These are phyloP conservation scores for Plagodis pulveraria DNA, from an alignment of 2,888 invertebrate species.

Conservation along the genomic window DNA sequence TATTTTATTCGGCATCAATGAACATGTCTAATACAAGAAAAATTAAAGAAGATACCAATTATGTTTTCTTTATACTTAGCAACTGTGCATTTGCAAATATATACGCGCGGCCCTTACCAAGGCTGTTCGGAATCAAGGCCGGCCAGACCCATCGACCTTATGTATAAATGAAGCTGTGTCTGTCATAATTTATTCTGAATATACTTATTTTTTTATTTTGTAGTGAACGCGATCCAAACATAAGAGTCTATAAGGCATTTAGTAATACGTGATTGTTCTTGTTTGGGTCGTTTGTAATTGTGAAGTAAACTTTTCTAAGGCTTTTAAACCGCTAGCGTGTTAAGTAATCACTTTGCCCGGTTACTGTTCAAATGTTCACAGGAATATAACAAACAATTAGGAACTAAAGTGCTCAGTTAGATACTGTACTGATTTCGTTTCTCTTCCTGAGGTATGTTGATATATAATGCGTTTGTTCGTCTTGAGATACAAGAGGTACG, in stretches of 20 bases:
- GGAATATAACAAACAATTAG: too few species aligned
- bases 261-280: too few species aligned
- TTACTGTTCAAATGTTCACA: too few species aligned
- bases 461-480: too few species aligned
- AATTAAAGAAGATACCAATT: slow-evolving; percentile 1
- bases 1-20: background rate
- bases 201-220: slow-evolving; percentile 2
- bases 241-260: slow-evolving; percentile 4
- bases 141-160: slow-evolving; percentile 34
- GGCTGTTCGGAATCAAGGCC: slow-evolving; percentile 32
- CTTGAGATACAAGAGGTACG: too few species aligned
- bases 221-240: slow-evolving; percentile 12
- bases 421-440: too few species aligned
- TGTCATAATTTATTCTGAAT: slow-evolving; percentile 12
- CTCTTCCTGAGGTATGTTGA: too few species aligned
- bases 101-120: slow-evolving; percentile 21
- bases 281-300: too few species aligned
- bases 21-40: background rate
- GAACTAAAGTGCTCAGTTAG: too few species aligned
- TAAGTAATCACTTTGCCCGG: too few species aligned
- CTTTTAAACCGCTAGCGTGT: too few species aligned
- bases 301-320: too few species aligned
- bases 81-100: slow-evolving; percentile 9
- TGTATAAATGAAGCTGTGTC: slow-evolving; percentile 21
- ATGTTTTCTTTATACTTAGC: slow-evolving; percentile 2